Evolutionary conservation across 1,140 invertebrate genomes (phyloP).

Genomic region (Pogonomyrmex barbatus): DNA sequence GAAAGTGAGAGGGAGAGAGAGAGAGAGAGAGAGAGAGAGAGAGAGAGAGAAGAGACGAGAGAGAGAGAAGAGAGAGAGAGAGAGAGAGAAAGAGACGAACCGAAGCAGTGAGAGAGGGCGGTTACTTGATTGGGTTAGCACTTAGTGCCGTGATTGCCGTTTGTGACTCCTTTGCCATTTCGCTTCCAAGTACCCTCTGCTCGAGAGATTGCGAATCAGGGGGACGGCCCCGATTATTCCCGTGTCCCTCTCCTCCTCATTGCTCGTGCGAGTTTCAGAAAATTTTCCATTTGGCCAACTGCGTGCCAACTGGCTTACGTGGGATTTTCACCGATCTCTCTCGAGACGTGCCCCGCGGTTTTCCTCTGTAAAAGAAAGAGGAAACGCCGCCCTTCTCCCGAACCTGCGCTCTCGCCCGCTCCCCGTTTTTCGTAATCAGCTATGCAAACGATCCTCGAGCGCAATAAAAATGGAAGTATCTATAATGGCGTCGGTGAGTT

Average conservation of each 20-base stretch:
- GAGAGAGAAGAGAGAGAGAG: neutral
- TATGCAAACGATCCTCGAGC: constrained; percentile 79
- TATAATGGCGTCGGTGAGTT: constrained; percentile 70
- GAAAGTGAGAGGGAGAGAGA: constrained; percentile 16
- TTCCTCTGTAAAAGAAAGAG: neutral
- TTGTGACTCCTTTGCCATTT: constrained; percentile 79
- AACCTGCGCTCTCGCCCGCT: neutral
- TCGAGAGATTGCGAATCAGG: constrained; percentile 58
- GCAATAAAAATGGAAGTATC: constrained; percentile 72
- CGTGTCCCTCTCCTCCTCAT: neutral
- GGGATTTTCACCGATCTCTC: constrained; percentile 1
- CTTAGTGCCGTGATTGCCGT: constrained; percentile 81
- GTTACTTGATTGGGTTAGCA: constrained; percentile 78
- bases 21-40: neutral
- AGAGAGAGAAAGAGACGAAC: neutral
- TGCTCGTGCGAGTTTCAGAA: neutral
- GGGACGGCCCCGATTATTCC: constrained; percentile 30
- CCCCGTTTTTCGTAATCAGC: constrained; percentile 75
- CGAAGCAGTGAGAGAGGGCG: constrained; percentile 21
- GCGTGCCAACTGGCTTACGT: neutral
- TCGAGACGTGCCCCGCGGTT: neutral
- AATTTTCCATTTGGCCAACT: neutral
- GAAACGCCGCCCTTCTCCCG: neutral
- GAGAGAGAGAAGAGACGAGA: constrained; percentile 1
- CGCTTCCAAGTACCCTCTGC: constrained; percentile 61